Percentiles rank a stretch among this genome's conserved stretches.
These are phyloP conservation scores for Oreohelix idahoensis DNA, from an alignment of 1,140 invertebrate species.

Conservation along the genomic window DNA sequence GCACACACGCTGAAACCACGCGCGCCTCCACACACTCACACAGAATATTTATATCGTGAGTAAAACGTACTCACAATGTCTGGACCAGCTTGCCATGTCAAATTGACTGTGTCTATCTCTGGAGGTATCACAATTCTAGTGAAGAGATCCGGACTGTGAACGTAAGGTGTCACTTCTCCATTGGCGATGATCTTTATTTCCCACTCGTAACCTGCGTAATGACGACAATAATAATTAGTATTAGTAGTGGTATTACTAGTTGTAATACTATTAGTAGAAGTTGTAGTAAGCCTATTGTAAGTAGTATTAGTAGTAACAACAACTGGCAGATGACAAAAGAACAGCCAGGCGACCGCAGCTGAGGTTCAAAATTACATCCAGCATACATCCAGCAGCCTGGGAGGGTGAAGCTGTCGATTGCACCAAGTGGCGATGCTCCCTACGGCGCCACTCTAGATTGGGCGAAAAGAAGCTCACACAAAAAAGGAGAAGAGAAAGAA, in stretches of 20 bases:
- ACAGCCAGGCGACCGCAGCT: too few relatives aligned
- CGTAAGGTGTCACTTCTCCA: constrained; percentile 53
- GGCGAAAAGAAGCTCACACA: too few relatives aligned
- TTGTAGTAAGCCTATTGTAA: not conserved
- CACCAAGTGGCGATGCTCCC: too few relatives aligned
- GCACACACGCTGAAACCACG: too few relatives aligned
- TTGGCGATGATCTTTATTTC: constrained; percentile 59
- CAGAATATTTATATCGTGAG: too few relatives aligned
- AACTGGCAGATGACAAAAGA: too few relatives aligned
- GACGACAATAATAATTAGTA: not conserved
- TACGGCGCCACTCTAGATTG: too few relatives aligned
- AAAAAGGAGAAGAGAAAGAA: too few relatives aligned
- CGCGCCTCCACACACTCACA: too few relatives aligned
- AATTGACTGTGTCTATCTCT: constrained; percentile 61
- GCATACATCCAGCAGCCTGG: too few relatives aligned
- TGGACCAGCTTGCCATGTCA: constrained; percentile 62
- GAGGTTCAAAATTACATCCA: too few relatives aligned
- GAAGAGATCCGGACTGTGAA: constrained; percentile 53
- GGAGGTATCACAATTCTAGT: constrained; percentile 56
- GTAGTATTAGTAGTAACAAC: not conserved
- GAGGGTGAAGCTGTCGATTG: too few relatives aligned
- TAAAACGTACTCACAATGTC: constrained; percentile 19
- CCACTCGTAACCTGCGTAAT: constrained; percentile 48
- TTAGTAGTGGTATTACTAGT: not conserved
- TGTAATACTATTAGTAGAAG: not conserved